Evolutionary conservation across 92 coral and sea anemone genomes (phyloP), one percentile per base, ranked within the genome.

Genomic region (Isaurus tuberculatus): DNA sequence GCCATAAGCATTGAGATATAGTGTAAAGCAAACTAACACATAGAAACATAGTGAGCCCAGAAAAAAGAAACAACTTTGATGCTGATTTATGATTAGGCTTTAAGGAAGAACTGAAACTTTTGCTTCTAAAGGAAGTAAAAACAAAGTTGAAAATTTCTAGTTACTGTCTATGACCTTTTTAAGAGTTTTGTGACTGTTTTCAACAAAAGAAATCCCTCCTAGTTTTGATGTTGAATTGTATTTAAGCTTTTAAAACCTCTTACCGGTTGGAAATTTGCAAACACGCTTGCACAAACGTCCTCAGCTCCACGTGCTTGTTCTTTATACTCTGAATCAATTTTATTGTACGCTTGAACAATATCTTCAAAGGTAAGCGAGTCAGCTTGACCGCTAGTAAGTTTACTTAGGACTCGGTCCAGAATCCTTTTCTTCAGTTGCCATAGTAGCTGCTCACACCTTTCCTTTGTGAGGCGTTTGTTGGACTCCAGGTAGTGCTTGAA

Each of bases 261-360:
- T 83, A 90, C 95, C 92, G 92, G 95, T 53, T 89, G 92, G 81
- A 89, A 91, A 30, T 90, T 84, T 25, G 81, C 73, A 82, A 91
- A 89, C 42, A 89, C 92, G n/a, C n/a, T n/a, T n/a, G n/a, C n/a
- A n/a, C n/a, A n/a, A n/a, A n/a, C n/a, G n/a, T n/a, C n/a, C n/a
- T 89, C 88, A n/a, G 95, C 91, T 33, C 95, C 95, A 5, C 63
- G 77, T 31, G 92, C 91, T 2, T 51, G 70, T 2, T 31, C 61
- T 48, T 85, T 51, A 65, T 75, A 91, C 51, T 83, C 80, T 10
- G 75, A 77, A 61, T 91, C 89, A 27, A 91, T 65, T 2, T 16
- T 65, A 8, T 85, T 67, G 86, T 78, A 89, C 17, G 88, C 92
- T 60, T 73, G 60, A 19, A 86, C 72, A 61, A 91, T 86, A 20